Evolutionary conservation across 2,888 invertebrate genomes (phyloP).

Genomic region (Phasia obesa): DNA sequence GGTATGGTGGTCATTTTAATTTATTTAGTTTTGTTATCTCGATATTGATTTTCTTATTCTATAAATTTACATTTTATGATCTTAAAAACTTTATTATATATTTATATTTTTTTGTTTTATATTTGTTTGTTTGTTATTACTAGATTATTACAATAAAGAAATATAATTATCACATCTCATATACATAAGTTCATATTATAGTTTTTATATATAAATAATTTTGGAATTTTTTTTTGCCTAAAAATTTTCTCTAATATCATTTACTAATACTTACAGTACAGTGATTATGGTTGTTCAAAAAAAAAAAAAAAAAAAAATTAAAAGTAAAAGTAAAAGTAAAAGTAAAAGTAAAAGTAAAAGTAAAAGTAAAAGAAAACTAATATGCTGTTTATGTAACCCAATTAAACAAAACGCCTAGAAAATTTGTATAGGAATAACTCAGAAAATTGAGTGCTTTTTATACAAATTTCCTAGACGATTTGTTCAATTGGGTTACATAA

Average conservation of each 20-base stretch:
- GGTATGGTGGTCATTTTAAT: slow-evolving; percentile 76
- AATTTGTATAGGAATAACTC: too few species aligned
- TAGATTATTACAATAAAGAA: slow-evolving; percentile 67
- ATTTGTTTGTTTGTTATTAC: slow-evolving; percentile 26
- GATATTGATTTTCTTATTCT: slow-evolving; percentile 33
- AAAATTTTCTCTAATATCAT: slow-evolving; percentile 46
- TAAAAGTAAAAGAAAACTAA: too few species aligned
- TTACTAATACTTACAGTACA: slow-evolving; percentile 50
- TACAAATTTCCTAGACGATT: too few species aligned
- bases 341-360: too few species aligned
- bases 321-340: too few species aligned
- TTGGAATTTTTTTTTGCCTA: slow-evolving; percentile 24
- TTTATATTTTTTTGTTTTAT: slow-evolving; percentile 32
- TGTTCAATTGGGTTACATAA: too few species aligned
- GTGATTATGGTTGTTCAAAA: slow-evolving; percentile 12
- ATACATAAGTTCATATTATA: slow-evolving; percentile 71
- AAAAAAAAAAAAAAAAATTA: not conserved
- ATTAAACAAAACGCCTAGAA: too few species aligned
- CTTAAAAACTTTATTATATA: slow-evolving; percentile 40
- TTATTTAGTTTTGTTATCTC: slow-evolving; percentile 38
- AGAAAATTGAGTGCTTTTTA: too few species aligned
- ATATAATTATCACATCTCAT: slow-evolving; percentile 73
- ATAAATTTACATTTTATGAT: slow-evolving; percentile 41
- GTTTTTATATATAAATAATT: slow-evolving; percentile 55
- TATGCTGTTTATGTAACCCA: too few species aligned